A percentile compares a stretch with the other conserved stretches of the same genome.
These are phyloP conservation scores for Trichonephila inaurata DNA, from an alignment of 1,140 invertebrate genomes.

Conservation along the genomic window DNA sequence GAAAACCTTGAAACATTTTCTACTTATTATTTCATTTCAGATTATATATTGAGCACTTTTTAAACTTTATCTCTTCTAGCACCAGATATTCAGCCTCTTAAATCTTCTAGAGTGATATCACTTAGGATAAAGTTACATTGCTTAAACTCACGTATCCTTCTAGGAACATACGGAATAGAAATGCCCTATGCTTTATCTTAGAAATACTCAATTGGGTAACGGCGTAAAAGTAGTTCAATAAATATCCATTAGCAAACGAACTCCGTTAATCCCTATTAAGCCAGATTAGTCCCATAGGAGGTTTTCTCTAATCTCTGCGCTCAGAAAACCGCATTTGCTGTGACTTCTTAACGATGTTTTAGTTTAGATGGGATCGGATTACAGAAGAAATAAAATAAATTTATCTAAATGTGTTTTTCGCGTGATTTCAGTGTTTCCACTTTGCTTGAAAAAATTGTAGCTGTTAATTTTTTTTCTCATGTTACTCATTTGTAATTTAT, in stretches of 20 bases:
- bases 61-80: not conserved
- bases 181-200: slow-evolving; percentile 1
- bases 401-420: slow-evolving; percentile 22
- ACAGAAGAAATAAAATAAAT: slow-evolving; percentile 32
- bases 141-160: not conserved
- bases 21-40: not conserved
- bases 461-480: not conserved
- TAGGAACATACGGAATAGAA: not conserved
- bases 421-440: slow-evolving; percentile 1
- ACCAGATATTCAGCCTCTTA: not conserved
- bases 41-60: not conserved
- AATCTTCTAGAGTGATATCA: not conserved
- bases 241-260: slow-evolving; percentile 72
- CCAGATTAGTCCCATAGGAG: slow-evolving; percentile 69
- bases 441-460: not conserved
- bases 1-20: not conserved
- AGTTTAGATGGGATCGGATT: slow-evolving; percentile 53
- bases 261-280: slow-evolving; percentile 69
- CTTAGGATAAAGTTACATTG: not conserved
- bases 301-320: slow-evolving; percentile 62
- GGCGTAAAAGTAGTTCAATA: slow-evolving; percentile 63
- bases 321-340: slow-evolving; percentile 66
- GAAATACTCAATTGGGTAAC: not conserved
- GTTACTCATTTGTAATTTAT: not conserved
- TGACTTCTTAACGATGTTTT: slow-evolving; percentile 60